Evolutionary conservation across 1,140 invertebrate species (phyloP), one percentile per base, ranked within the genome.

Genomic region (Philopotamus ludificatus): DNA sequence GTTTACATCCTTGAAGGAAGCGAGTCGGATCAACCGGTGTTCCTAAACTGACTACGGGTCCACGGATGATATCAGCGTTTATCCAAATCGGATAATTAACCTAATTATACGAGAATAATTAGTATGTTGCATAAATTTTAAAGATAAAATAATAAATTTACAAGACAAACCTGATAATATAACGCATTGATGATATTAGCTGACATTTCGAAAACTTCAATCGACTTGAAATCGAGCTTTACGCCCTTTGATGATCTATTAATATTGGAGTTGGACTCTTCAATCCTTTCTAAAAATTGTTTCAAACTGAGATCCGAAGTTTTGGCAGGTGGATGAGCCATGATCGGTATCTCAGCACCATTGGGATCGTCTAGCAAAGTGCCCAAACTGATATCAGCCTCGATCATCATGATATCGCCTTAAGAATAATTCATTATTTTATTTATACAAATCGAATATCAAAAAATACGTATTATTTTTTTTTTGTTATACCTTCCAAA

Each of bases 221-320:
- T 87, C 0, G 83, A 84, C 75, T 95, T 95, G 71, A 97, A 95
- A 74, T 96, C 92, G 1, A 97, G 78, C 74, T 96, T 96, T 1
- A 95, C 85, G 0, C 93, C 93, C 68, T 71, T 74, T 63, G 63
- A 65, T n/a, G 70, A 73, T 49, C 50, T 59, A 59, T 68, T 62
- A 0, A 45, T 53, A 9, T 72, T 72, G 1, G n/a, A 59, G 72
- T 86, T 81, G 65, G 78, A 80, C 2, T 77, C 75, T 1, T 82
- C 73, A 4, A 89, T 84, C 15, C 77, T 76, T 7, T 77, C 67
- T 0, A 97, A 72, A 77, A 94, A 96, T 2, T 87, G 81, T 4
- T 87, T 80, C 0, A 97, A 78, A 3, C 87, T 85, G 1, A 96
- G 77, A 74, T 96, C 91, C 1, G 91, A 93, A 3, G 76, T 80